A percentile compares a stretch with the other conserved stretches of the same genome.
Conservation (phyloP, 2,888 invertebrate species). For the Nudaria mundana region DNA sequence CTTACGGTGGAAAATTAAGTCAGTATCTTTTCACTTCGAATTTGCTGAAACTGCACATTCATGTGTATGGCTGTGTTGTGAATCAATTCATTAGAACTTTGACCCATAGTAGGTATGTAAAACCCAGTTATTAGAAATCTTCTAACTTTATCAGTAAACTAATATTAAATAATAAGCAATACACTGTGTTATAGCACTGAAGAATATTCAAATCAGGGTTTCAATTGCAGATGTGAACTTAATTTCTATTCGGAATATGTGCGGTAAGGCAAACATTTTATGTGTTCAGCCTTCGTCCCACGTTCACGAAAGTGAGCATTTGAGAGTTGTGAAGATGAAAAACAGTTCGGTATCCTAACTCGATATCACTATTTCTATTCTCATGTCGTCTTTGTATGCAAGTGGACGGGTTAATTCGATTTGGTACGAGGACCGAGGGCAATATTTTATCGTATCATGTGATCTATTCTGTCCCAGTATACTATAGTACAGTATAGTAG, state of each 20-base stretch:
- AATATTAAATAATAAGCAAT: not conserved
- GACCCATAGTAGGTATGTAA: too few relatives aligned
- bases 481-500: slow-evolving; percentile 77
- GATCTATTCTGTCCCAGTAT: slow-evolving; percentile 75
- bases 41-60: too few relatives aligned
- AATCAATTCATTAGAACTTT: too few relatives aligned
- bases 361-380: slow-evolving; percentile 74
- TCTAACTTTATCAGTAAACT: too few relatives aligned
- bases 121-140: too few relatives aligned
- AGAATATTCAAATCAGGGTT: not conserved
- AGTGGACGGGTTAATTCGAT: slow-evolving; percentile 81
- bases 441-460: slow-evolving; percentile 81
- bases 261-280: slow-evolving; percentile 38
- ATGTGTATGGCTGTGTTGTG: too few relatives aligned
- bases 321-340: slow-evolving; percentile 51
- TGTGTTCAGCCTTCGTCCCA: slow-evolving; percentile 38
- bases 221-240: not conserved
- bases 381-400: slow-evolving; percentile 76
- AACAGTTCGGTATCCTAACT: slow-evolving; percentile 67
- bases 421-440: slow-evolving; percentile 72
- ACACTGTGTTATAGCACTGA: too few relatives aligned
- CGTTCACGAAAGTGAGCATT: slow-evolving; percentile 41
- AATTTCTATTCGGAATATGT: slow-evolving; percentile 25
- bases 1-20: too few relatives aligned
- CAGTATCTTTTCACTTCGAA: too few relatives aligned